Conservation (phyloP, 2,113 vertebrate species). For the Syrmaticus mikado region DNA sequence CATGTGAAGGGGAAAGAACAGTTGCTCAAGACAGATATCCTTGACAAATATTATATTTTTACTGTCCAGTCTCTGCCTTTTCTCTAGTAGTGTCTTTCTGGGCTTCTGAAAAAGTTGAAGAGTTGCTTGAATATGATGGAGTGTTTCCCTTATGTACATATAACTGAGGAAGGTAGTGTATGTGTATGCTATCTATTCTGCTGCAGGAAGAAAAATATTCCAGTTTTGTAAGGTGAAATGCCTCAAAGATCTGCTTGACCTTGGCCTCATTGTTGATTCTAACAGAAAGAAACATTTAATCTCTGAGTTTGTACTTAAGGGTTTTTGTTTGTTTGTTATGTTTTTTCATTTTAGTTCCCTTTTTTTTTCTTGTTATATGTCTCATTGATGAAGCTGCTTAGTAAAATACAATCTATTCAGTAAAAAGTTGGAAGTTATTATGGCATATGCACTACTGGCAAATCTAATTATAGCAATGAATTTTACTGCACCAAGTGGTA, state of each 20-base stretch:
- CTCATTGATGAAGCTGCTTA: neutral
- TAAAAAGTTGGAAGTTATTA: neutral
- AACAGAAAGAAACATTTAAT: neutral
- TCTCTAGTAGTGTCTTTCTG: neutral
- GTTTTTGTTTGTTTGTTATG: neutral
- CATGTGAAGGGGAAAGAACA: neutral
- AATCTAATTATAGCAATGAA: neutral
- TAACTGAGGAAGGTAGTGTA: neutral
- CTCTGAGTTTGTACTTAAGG: neutral
- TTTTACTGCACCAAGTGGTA: neutral
- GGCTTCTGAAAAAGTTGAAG: neutral
- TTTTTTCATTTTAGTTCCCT: neutral
- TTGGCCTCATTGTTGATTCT: neutral
- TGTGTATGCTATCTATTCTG: neutral
- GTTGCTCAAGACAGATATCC: neutral
- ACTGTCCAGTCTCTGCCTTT: neutral
- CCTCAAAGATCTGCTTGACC: neutral
- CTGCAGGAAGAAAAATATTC: neutral
- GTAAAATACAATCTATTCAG: neutral
- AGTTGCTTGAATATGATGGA: neutral
- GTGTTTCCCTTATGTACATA: neutral
- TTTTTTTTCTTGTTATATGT: neutral
- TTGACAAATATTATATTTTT: neutral
- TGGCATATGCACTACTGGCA: neutral
- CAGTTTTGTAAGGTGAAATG: neutral